phyloP scores from a whole-genome alignment of 2,797 vertebrate genomes.

The Hippopotamyrus pictus region DNA sequence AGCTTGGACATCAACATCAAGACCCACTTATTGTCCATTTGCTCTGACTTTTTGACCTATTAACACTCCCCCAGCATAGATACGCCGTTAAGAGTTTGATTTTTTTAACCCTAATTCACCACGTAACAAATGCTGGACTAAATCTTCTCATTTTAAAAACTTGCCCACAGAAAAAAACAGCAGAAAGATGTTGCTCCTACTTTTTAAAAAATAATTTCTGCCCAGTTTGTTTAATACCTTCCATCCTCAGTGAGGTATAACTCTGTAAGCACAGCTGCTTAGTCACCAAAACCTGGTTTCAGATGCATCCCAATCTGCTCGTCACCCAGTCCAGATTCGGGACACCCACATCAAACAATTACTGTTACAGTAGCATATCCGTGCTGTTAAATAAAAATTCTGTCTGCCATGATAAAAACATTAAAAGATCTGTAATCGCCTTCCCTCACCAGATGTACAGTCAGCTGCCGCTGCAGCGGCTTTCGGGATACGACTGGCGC shows the following conservation, averaged over 20 bases:
- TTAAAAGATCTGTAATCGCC: neutral
- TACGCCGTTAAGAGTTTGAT: neutral
- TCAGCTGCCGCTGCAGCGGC: constrained; percentile 47
- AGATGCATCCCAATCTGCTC: neutral
- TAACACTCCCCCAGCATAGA: neutral
- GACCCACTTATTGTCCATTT: neutral
- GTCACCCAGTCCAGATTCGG: neutral
- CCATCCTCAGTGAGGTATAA: neutral
- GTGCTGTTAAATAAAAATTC: neutral
- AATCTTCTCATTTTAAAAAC: neutral
- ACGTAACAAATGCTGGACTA: neutral
- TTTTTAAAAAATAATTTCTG: neutral
- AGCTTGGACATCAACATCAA: neutral
- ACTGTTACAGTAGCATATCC: neutral
- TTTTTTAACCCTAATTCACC: neutral
- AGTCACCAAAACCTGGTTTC: neutral
- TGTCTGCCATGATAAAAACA: neutral
- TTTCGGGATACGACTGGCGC: constrained; percentile 43
- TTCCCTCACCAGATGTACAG: constrained; percentile 45
- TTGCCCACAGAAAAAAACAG: neutral
- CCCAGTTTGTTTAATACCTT: neutral
- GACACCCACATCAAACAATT: neutral
- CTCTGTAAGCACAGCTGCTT: neutral
- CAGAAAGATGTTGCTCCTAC: neutral
- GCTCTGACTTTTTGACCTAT: neutral